Percentiles rank a stretch among this genome's conserved stretches.
Conservation (phyloP, 2,797 vertebrate species). For the Coreius guichenoti region DNA sequence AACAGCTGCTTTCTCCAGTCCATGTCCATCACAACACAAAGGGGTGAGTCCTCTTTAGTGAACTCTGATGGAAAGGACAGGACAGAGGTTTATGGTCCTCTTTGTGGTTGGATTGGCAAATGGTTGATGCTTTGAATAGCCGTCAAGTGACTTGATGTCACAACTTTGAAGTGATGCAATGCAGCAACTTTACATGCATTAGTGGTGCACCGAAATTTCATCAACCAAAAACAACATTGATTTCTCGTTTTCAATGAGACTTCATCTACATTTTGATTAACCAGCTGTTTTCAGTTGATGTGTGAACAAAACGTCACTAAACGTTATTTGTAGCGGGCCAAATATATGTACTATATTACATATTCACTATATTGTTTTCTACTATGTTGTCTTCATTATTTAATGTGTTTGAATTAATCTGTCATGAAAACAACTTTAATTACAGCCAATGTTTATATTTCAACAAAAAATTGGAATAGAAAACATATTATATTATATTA, state of each 20-base stretch:
- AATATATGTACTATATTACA: not conserved
- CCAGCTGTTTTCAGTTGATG: not conserved
- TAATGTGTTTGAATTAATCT: not conserved
- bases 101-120: conserved; percentile 10
- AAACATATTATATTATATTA: not conserved
- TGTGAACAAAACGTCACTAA: not conserved
- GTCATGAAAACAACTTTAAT: not conserved
- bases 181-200: not conserved
- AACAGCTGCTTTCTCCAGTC: conserved; percentile 35
- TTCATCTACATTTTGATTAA: too few species aligned
- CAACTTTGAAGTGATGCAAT: not conserved
- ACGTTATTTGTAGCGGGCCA: not conserved
- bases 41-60: conserved; percentile 13
- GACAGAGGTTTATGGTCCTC: conserved; percentile 32
- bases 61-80: conserved; percentile 1
- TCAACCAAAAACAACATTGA: not conserved
- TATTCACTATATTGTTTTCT: not conserved
- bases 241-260: not conserved
- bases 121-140: not conserved
- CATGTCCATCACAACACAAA: conserved; percentile 43
- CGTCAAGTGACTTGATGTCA: not conserved
- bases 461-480: not conserved
- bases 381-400: not conserved
- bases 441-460: not conserved
- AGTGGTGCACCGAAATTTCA: not conserved